These are phyloP conservation scores for Drosophila punjabiensis DNA, from an alignment of 1,140 invertebrate genomes.

Conservation along the genomic window DNA sequence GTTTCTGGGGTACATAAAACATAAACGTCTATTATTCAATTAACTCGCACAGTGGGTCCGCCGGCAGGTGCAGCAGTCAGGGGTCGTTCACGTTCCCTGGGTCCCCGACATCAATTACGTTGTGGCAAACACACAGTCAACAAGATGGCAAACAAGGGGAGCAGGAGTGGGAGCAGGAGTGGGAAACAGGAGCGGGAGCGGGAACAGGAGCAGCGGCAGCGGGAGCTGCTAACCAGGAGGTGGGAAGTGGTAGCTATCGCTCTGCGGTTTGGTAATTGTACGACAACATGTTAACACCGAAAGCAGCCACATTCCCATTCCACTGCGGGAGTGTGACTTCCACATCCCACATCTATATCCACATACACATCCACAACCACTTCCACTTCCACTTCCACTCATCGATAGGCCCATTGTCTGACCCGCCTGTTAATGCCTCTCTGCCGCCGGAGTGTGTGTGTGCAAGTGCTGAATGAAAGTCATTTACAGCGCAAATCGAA, in stretches of 20 bases:
- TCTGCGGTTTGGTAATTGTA: slow-evolving; percentile 75
- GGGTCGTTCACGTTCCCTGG: slow-evolving; percentile 30
- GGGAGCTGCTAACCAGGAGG: not conserved
- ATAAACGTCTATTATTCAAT: slow-evolving; percentile 82
- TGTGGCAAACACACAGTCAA: slow-evolving; percentile 64
- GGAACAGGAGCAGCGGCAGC: not conserved
- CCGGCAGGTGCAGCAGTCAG: slow-evolving; percentile 47
- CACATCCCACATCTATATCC: slow-evolving; percentile 16
- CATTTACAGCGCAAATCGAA: slow-evolving; percentile 81
- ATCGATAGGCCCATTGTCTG: slow-evolving; percentile 51
- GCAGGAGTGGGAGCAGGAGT: not conserved
- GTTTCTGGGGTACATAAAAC: slow-evolving; percentile 65
- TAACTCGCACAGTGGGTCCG: slow-evolving; percentile 65
- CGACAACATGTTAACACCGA: slow-evolving; percentile 77
- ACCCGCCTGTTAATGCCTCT: slow-evolving; percentile 14
- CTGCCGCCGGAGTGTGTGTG: not conserved
- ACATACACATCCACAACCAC: slow-evolving; percentile 2
- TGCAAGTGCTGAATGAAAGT: slow-evolving; percentile 66
- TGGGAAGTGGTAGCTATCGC: slow-evolving; percentile 20
- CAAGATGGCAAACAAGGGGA: slow-evolving; percentile 54
- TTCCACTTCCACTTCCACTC: slow-evolving; percentile 13
- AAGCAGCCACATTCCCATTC: slow-evolving; percentile 54
- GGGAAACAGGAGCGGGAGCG: not conserved
- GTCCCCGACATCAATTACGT: slow-evolving; percentile 59
- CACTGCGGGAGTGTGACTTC: slow-evolving; percentile 4